Percentiles rank a stretch among this genome's conserved stretches.
Evolutionary conservation across 2,888 invertebrate species (phyloP).

Genomic region (Meiosimyza decipiens): DNA sequence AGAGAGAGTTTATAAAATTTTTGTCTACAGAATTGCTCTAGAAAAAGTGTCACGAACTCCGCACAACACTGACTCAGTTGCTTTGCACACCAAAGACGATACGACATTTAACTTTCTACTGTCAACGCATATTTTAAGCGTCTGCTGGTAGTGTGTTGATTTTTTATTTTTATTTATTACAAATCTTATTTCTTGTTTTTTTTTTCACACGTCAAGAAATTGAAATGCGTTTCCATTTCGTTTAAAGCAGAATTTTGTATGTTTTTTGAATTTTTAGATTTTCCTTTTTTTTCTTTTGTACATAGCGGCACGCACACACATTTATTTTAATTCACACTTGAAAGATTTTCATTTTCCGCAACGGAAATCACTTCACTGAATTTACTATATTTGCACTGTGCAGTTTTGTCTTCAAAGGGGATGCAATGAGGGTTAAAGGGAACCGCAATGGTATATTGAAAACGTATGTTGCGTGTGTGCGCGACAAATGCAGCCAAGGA

Average conservation of each 20-base stretch:
- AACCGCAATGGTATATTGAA: neutral
- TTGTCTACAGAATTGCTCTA: no score
- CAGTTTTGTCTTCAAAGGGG: neutral
- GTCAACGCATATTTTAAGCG: slow-evolving; percentile 16
- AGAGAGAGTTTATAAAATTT: no score
- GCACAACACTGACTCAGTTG: neutral
- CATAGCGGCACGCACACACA: neutral
- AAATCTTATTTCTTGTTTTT: neutral
- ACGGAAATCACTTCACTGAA: slow-evolving; percentile 19
- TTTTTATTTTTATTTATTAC: slow-evolving; percentile 2
- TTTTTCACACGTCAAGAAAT: slow-evolving; percentile 14
- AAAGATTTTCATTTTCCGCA: slow-evolving; percentile 34
- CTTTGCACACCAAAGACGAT: no score
- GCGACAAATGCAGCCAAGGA: slow-evolving; percentile 26
- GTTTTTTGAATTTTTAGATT: no score
- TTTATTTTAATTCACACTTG: slow-evolving; percentile 33
- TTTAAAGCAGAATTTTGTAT: neutral
- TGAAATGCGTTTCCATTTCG: slow-evolving; percentile 30
- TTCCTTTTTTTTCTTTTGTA: neutral
- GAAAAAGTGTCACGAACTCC: no score
- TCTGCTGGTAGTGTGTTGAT: neutral
- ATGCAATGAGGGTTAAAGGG: neutral
- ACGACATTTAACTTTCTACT: neutral
- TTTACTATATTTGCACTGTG: neutral
- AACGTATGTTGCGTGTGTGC: slow-evolving; percentile 24